Base-by-base conservation (phyloP, 1,140 invertebrate species). In the Myzus persicae region DNA sequence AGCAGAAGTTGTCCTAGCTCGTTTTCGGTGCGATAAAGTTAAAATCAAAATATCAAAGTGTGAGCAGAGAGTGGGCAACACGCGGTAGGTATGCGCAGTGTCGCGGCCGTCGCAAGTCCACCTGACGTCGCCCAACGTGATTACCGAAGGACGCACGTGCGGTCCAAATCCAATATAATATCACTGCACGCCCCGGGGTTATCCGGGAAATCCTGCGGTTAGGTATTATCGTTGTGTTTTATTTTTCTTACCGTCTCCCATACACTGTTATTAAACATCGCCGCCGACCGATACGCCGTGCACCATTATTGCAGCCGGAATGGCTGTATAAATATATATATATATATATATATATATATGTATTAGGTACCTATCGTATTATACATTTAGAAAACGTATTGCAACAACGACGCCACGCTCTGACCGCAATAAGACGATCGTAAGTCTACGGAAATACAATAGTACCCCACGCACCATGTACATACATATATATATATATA, bases 311-410 rank as follows among this genome's bases (percentile, higher is more conserved):
- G 59, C 59, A 67, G 26, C n/a, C 59, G 1, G 3, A n/a, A 67
- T n/a, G 31, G 31, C 59, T 54, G 26, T 54, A 54, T 54, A 31
- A 44, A 44, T 44, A 44, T 44, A 44, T 44, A 46, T 9, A 46
- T 46, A 46, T 48, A 48, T 48, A 48, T 48, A 48, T 48, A 18
- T 48, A 46, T 46, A 46, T 46, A 46, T 46, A 18, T 48, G 42
- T 6, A 44, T 46, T 31, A 31, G 26, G 26, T 31, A 31, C 54
- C 31, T 31, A 31, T 22, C 31, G 54, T 59, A n/a, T 76, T 76
- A n/a, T 76, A 76, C 59, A n/a, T 76, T 76, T 76, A n/a, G 31
- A 76, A 76, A 76, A 76, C 31, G 59, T 76, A 76, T 76, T 76
- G 31, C 59, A 76, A 76, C 31, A 5, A 5, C 59, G 31, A 67